These are phyloP conservation scores for Tinamus major DNA, from an alignment of 2,797 vertebrate species.

Conservation along the genomic window DNA sequence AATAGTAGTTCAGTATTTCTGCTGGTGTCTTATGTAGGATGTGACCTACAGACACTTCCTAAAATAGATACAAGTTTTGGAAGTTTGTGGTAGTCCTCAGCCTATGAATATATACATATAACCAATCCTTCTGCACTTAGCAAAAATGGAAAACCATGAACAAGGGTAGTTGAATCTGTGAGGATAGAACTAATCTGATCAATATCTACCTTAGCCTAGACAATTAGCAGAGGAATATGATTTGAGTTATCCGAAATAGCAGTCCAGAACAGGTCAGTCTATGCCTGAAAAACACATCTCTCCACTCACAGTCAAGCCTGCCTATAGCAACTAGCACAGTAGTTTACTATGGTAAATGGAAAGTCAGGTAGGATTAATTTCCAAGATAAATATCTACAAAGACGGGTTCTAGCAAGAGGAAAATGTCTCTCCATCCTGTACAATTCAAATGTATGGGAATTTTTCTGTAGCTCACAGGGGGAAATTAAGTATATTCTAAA, in stretches of 20 bases:
- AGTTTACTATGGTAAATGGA: neutral
- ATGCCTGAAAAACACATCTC: neutral
- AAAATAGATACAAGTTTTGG: neutral
- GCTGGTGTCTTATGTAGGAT: neutral
- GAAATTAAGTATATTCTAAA: neutral
- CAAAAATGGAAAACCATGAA: neutral
- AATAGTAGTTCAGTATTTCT: neutral
- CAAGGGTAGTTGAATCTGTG: conserved; percentile 2
- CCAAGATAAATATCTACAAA: neutral
- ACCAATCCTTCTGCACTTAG: neutral
- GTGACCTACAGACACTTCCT: neutral
- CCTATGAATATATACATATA: neutral
- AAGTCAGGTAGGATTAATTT: neutral
- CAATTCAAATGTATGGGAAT: neutral
- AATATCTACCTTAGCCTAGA: conserved; percentile 33
- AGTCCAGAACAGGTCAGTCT: neutral
- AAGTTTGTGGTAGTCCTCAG: neutral
- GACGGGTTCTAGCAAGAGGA: neutral
- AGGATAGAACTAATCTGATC: conserved; percentile 12
- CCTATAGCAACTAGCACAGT: neutral
- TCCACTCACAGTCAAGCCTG: neutral
- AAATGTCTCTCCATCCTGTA: neutral
- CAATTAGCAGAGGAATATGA: conserved; percentile 48
- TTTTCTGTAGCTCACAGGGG: neutral
- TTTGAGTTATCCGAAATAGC: conserved; percentile 19